Percentiles rank a stretch among this genome's conserved stretches.
phyloP scores from a whole-genome alignment of 2,113 vertebrate species.

The Apistogramma diplotaenia region DNA sequence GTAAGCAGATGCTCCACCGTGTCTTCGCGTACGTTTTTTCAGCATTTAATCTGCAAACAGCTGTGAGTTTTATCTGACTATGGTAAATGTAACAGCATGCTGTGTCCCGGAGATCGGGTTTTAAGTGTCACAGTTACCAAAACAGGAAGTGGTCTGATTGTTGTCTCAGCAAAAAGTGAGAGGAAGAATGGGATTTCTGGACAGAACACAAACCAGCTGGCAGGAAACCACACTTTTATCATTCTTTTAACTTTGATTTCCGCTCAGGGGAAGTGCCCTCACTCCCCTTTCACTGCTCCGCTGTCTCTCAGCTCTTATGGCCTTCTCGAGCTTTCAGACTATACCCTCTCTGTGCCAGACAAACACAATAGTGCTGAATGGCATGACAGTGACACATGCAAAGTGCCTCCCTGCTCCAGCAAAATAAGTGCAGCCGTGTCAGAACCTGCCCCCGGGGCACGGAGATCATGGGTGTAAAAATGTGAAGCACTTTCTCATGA shows the following conservation, averaged over 20 bases:
- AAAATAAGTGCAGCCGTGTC: conserved; percentile 36
- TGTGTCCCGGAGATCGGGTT: conserved; percentile 36
- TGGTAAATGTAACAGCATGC: not conserved
- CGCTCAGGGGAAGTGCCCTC: conserved; percentile 70
- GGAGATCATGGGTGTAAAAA: conserved; percentile 42
- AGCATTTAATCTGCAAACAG: not conserved
- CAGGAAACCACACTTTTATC: conserved; percentile 80
- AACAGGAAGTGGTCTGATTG: conserved; percentile 74
- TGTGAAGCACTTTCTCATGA: conserved; percentile 42
- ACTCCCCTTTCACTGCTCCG: conserved; percentile 38
- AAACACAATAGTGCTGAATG: conserved; percentile 1
- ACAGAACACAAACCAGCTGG: conserved; percentile 79
- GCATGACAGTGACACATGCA: conserved; percentile 30
- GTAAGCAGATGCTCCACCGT: not conserved
- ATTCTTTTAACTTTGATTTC: conserved; percentile 78
- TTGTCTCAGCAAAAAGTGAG: conserved; percentile 78
- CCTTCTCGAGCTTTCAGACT: conserved; percentile 23
- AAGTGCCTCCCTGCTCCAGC: conserved; percentile 1
- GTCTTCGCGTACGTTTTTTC: not conserved
- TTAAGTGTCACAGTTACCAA: conserved; percentile 65
- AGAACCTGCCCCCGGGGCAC: conserved; percentile 6
- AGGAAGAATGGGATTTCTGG: conserved; percentile 79
- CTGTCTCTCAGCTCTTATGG: conserved; percentile 38
- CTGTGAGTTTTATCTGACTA: conserved; percentile 12
- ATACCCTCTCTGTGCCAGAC: conserved; percentile 5